Conservation (phyloP, 2,113 vertebrate genomes). For the Notarius quadriscutis region DNA sequence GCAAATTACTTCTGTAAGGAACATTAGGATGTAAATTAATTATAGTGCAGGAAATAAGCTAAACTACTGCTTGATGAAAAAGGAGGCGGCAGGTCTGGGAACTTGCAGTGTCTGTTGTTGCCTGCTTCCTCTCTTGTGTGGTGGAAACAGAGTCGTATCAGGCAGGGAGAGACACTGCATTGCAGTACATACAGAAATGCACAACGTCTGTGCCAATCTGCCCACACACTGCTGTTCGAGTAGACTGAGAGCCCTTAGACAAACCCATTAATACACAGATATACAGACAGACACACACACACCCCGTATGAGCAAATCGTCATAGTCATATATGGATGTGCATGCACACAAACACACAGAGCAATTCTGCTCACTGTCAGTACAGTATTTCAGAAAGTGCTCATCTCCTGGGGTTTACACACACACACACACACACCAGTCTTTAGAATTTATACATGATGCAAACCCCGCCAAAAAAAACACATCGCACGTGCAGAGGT, state of each 20-base stretch:
- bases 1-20: background rate
- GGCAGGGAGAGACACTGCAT: conserved; percentile 48
- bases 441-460: too few relatives aligned
- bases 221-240: conserved; percentile 50
- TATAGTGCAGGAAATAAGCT: background rate
- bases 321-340: background rate
- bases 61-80: background rate
- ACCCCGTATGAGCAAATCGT: background rate
- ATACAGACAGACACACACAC: conserved; percentile 3
- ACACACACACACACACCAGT: too few relatives aligned
- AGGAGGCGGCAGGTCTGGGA: background rate
- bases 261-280: conserved; percentile 3
- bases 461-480: too few relatives aligned
- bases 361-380: background rate
- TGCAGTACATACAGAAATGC: conserved; percentile 43
- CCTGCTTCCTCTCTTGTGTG: background rate
- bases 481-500: too few relatives aligned
- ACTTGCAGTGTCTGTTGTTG: background rate
- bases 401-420: too few relatives aligned
- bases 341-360: background rate
- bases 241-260: conserved; percentile 1
- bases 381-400: too few relatives aligned
- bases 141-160: conserved; percentile 16
- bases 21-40: background rate
- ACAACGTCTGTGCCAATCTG: conserved; percentile 38